A percentile compares a stretch with the other conserved stretches of the same genome.
phyloP scores from a whole-genome alignment of 1,140 invertebrate species.

The Eueides isabella region DNA sequence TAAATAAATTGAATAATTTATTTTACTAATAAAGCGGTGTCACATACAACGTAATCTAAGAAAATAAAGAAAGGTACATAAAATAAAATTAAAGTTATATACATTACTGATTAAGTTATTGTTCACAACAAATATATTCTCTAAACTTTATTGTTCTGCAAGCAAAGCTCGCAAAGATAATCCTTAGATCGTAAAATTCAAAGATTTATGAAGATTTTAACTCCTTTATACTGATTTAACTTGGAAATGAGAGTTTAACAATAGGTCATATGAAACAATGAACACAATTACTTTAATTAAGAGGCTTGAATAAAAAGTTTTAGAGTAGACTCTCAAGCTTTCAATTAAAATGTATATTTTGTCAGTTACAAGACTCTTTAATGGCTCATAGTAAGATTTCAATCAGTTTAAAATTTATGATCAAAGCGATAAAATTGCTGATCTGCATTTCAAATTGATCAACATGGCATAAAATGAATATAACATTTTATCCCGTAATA shows the following conservation, averaged over 20 bases:
- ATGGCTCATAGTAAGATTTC: not conserved
- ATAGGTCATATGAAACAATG: conserved; percentile 36
- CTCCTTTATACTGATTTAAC: conserved; percentile 44
- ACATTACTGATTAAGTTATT: not conserved
- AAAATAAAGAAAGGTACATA: not conserved
- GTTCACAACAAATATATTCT: conserved; percentile 17
- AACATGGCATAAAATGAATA: not conserved
- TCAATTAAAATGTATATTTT: conserved; percentile 18
- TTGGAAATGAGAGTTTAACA: conserved; percentile 36
- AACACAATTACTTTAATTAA: conserved; percentile 31
- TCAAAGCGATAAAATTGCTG: conserved; percentile 16
- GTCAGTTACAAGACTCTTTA: not conserved
- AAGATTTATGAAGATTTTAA: conserved; percentile 43
- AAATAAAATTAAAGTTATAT: no score
- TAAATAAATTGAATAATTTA: no score
- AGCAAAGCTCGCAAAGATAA: conserved; percentile 37
- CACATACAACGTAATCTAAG: no score
- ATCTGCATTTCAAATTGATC: conserved; percentile 4
- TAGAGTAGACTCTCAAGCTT: not conserved
- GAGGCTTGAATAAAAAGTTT: conserved; percentile 24
- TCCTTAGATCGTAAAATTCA: conserved; percentile 46
- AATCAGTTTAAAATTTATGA: conserved; percentile 15
- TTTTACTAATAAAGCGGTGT: no score
- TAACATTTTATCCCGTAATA: not conserved
- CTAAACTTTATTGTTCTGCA: conserved; percentile 42